Evolutionary conservation across 2,797 vertebrate species (phyloP).

Genomic region (Amazona ochrocephala): DNA sequence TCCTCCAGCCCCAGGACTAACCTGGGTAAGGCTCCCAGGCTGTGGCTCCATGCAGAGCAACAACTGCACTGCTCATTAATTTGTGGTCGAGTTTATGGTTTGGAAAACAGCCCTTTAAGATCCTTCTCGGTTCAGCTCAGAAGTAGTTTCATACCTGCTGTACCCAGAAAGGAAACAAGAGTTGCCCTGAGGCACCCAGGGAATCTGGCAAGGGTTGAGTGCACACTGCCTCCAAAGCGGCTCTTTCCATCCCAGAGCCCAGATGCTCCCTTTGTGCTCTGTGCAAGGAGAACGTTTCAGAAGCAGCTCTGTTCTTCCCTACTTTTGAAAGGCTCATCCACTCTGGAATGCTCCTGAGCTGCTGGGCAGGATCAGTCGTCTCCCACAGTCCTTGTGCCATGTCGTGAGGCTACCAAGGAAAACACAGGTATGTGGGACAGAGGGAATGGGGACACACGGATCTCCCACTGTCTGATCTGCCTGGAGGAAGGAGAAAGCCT

Average conservation of each 20-base stretch:
- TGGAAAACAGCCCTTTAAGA: constrained; percentile 56
- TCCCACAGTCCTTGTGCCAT: neutral
- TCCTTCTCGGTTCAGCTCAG: constrained; percentile 49
- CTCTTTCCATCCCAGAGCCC: neutral
- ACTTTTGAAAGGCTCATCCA: neutral
- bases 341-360: neutral
- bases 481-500: neutral
- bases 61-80: neutral
- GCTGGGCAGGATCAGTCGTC: neutral
- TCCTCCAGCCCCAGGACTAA: constrained; percentile 16
- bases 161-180: constrained; percentile 6
- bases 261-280: neutral
- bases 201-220: neutral
- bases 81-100: neutral
- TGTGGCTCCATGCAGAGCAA: neutral
- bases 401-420: neutral
- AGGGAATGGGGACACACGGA: neutral
- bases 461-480: neutral
- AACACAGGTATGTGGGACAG: neutral
- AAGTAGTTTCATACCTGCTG: constrained; percentile 18
- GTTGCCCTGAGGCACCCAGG: neutral
- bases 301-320: neutral
- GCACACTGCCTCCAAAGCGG: neutral
- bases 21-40: neutral
- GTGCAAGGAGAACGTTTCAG: neutral